Base-by-base conservation (phyloP, 2,888 invertebrate species). In the Parapristionchus giblindavisi region DNA sequence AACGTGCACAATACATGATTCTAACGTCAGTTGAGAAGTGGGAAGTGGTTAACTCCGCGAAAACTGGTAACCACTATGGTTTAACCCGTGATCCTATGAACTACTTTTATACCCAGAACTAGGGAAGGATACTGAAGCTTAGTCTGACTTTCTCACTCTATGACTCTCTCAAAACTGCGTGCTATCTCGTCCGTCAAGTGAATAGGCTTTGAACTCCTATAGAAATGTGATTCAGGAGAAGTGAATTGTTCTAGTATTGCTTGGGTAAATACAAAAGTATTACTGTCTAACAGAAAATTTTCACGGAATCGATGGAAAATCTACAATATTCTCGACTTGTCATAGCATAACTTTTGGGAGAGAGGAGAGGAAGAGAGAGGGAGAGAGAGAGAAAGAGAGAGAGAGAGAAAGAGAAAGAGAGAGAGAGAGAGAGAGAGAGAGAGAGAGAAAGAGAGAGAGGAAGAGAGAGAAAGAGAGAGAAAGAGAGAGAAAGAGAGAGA, bases 371-470 rank as follows among this genome's bases (percentile, higher is more conserved):
- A 40, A 24, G 60, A 27, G 21, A 29, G 38, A 32, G 32, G 8
- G 36, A 29, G 38, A 27, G 4, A 61, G 61, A 66, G 48, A 66
- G 48, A 66, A 66, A 48, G 66, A 51, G 66, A 43, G 21, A 66
- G 51, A 27, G 51, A 14, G 32, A 48, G n/a, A 43, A 21, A 36
- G 38, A 58, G 61, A 29, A 36, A 32, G 58, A 24, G n/a, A 56
- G 56, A 56, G 34, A 36, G 24, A n/a, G 14, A 36, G 54, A 51
- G 38, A 29, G 21, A 72, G 3, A 14, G 34, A 34, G 52, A 52
- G 34, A 70, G 36, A 24, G 54, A 32, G 24, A 32, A 32, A 71
- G 36, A 52, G 58, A 58, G 24, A 58, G 58, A 58, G 29, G 40
- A 1, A 11, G 43, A n/a, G 8, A 24, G 24, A 24, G 56, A 32